Evolutionary conservation across 2,113 vertebrate species (phyloP), one percentile per base, ranked within the genome.

Genomic region (Columbina picui): DNA sequence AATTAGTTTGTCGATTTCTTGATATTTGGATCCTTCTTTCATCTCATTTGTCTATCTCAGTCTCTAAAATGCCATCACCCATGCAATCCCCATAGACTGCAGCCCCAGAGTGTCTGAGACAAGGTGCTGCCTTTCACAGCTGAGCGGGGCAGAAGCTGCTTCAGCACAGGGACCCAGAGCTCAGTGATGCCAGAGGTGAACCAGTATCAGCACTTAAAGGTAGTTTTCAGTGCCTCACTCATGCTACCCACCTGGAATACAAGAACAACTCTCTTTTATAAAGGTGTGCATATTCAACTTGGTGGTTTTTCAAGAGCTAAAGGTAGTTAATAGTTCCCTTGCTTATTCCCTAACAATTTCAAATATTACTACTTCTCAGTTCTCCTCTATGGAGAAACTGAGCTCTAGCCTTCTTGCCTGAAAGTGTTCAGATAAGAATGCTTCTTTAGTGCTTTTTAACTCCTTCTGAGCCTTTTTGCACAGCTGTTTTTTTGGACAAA

Each of bases 91-190:
- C 36, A 10, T 4, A 22, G 67, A 7, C 9, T 22, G 57, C n/a
- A 79, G 34, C n/a, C 22, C 4, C 20, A 17, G 2, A 47, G 2
- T 23, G 2, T 36, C 23, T 4, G n/a, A 32, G 21, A 4, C 34
- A 45, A 75, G 61, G 11, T 11, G n/a, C 1, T 82, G 49, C 38
- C 45, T n/a, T 56, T 57, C 20, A 8, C n/a, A 23, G 67, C 19
- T 32, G 56, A 57, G 19, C 27, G 45, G 56, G 45, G 19, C 79
- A 63, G 59, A 34, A 74, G 50, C 39, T 65, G 74, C 39, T 53
- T 61, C 39, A 23, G 15, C 0, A 0, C 36, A 59, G 30, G 29
- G 13, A 52, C 20, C 1, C 22, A 56, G 47, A 0, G 0, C 36
- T 19, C 2, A 2, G 36, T 29, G 38, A 55, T 59, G 41, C 22